A percentile compares a stretch with the other conserved stretches of the same genome.
phyloP scores from a whole-genome alignment of 2,797 vertebrate genomes.

The Gephyroberyx darwinii region DNA sequence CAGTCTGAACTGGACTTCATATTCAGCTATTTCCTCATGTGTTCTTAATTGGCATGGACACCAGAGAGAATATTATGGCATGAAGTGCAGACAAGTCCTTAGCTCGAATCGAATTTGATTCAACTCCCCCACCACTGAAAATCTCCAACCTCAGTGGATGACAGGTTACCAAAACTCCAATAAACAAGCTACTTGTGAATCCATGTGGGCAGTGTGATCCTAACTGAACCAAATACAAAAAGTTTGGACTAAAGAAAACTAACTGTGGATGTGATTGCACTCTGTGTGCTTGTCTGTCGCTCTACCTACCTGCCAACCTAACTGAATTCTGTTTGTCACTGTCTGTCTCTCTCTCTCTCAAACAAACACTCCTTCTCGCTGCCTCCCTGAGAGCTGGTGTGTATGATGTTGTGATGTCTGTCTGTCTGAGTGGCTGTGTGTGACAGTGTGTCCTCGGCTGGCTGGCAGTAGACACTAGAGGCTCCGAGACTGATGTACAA shows the following conservation, averaged over 20 bases:
- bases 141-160: constrained; percentile 13
- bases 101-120: constrained; percentile 45
- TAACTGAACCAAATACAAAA: constrained; percentile 9
- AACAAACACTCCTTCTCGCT: constrained; percentile 25
- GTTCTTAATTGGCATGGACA: too few species aligned
- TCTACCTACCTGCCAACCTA: constrained; percentile 45
- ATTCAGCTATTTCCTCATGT: constrained; percentile 18
- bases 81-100: not conserved
- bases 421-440: constrained; percentile 51
- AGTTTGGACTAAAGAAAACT: constrained; percentile 21
- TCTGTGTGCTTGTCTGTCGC: constrained; percentile 35
- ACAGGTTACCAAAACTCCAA: constrained; percentile 27
- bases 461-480: constrained; percentile 39
- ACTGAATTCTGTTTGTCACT: constrained; percentile 15
- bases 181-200: constrained; percentile 20
- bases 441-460: constrained; percentile 64
- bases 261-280: constrained; percentile 24
- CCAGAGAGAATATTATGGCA: too few species aligned
- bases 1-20: constrained; percentile 15
- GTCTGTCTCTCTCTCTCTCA: constrained; percentile 37
- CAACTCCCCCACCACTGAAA: constrained; percentile 39
- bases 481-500: constrained; percentile 5
- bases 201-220: constrained; percentile 16
- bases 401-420: constrained; percentile 51
- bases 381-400: constrained; percentile 47